Base-by-base conservation (phyloP, 1,140 invertebrate species). In the Halotydeus destructor region DNA sequence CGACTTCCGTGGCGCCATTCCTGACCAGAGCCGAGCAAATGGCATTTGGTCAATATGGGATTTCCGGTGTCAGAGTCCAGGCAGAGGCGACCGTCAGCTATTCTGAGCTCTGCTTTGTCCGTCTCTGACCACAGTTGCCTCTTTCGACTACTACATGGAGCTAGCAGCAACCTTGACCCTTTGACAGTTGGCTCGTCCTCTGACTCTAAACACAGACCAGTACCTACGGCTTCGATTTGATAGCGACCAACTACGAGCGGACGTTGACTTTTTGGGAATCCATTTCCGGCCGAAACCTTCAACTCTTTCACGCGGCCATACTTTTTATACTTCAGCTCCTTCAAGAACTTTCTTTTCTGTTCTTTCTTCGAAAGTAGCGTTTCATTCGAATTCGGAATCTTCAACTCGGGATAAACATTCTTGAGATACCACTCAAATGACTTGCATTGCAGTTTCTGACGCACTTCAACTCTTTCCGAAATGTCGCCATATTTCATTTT, bases 371-470 rank as follows among this genome's bases (percentile, higher is more conserved):
- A 38, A 21, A 39, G 41, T 14, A 45, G n/a, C 9, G 39, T 23
- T 11, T 26, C 34, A 27, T 47, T 33, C 25, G 47, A 43, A 12
- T 46, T 41, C 22, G 55, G 49, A 14, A 49, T 45, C 28, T 69
- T 65, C 36, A 85, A 54, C 57, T 86, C 78, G 0, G 83, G 84
- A 58, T 89, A 91, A 4, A 97, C 68, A 55, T 78, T 79, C 35
- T 89, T 72, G 46, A 97, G 62, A 55, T 93, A 98, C 91, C 91
- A 97, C 26, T 75, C 66, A 57, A 97, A 97, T 41, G 72, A 69
- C 45, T 83, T 74, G 58, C 91, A 96, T 3, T 76, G 62, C 1
- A 91, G 60, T 21, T 62, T 58, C 43, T 77, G 62, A 3, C 83
- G 62, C 8, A 91, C 58, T 34, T 66, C 59, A 3, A 75, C 41